Evolutionary conservation across 1,140 invertebrate genomes (phyloP).

Genomic region (Magallana angulata): DNA sequence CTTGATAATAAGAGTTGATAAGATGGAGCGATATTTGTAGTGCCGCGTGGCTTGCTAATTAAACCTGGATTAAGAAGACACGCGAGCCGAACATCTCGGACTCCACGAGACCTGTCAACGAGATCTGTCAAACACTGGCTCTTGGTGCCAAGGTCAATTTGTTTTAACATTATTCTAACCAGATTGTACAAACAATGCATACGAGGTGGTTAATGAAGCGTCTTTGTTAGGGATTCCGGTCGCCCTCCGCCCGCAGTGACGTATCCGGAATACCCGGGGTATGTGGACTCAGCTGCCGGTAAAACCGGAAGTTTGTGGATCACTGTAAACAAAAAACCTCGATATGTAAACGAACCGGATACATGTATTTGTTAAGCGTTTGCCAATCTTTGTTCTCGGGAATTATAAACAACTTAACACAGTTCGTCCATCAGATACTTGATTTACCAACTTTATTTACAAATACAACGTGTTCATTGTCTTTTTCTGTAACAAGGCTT

Average conservation of each 20-base stretch:
- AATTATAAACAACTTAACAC: background rate
- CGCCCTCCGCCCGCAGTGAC: background rate
- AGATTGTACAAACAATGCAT: slow-evolving; percentile 33
- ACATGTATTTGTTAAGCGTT: background rate
- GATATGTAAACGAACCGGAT: background rate
- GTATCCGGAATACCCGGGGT: background rate
- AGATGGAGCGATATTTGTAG: background rate
- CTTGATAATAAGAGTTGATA: background rate
- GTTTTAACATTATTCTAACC: background rate
- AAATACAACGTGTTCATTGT: background rate
- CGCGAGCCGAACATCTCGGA: background rate
- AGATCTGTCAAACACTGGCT: slow-evolving; percentile 15
- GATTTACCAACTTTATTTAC: background rate
- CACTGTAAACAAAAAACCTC: slow-evolving; percentile 10
- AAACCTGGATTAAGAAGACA: slow-evolving; percentile 1
- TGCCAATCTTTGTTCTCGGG: background rate
- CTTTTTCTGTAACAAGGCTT: background rate
- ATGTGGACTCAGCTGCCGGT: background rate
- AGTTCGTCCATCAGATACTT: background rate
- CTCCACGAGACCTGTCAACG: background rate
- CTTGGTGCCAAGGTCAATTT: background rate
- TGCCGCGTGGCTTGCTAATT: background rate
- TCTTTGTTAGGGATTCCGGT: background rate
- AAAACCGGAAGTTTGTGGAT: slow-evolving; percentile 2
- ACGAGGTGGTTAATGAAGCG: background rate